Conservation (phyloP, 2,888 invertebrate species). For the Dicycla oo region DNA sequence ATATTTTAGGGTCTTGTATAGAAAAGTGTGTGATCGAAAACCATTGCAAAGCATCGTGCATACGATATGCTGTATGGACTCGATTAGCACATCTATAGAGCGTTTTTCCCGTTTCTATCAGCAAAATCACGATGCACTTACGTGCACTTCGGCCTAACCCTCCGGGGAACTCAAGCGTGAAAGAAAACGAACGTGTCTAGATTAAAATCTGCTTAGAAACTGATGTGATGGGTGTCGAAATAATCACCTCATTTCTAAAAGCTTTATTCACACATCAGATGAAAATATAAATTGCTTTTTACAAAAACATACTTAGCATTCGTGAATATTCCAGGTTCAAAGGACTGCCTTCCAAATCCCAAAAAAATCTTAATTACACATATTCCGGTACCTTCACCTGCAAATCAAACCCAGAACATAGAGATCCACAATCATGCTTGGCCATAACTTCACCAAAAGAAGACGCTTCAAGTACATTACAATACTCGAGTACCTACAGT, state of each 20-base stretch:
- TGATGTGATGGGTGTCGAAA: neutral
- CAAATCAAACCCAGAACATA: neutral
- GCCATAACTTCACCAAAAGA: neutral
- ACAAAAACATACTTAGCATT: no score
- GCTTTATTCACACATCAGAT: neutral
- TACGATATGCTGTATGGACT: no score
- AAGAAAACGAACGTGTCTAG: no score
- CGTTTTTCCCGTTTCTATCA: neutral
- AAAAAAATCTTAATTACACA: neutral
- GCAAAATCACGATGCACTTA: neutral
- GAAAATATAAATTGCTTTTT: neutral
- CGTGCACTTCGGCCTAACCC: no score
- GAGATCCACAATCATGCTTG: neutral
- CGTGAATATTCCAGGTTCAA: neutral
- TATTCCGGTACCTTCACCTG: neutral
- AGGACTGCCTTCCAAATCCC: neutral
- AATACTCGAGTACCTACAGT: constrained; percentile 8
- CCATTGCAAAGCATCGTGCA: no score
- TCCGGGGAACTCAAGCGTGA: neutral
- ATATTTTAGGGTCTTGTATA: constrained; percentile 25
- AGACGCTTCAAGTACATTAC: constrained; percentile 5
- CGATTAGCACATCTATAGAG: neutral
- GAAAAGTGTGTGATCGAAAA: constrained; percentile 19
- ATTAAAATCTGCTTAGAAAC: neutral
- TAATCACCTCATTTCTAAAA: neutral